Conservation (phyloP, 2,797 vertebrate species). For the Tympanoctomys barrerae region DNA sequence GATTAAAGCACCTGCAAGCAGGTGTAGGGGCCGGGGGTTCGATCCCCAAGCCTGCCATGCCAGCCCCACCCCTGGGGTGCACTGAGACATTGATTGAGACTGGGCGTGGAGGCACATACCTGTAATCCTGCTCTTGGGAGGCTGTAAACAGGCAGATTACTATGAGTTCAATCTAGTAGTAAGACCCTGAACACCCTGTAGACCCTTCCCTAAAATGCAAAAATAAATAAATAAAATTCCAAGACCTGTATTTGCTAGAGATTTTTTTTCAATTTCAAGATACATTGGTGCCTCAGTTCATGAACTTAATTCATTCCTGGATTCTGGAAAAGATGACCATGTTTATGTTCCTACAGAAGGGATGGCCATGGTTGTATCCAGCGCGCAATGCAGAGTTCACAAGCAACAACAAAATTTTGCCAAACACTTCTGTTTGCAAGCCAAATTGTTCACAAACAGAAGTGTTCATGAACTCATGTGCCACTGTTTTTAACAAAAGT, state of each 20-base stretch:
- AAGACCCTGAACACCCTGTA: too few species aligned
- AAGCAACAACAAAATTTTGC: background rate
- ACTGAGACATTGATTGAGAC: too few species aligned
- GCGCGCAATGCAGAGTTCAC: background rate
- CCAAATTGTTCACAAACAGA: background rate
- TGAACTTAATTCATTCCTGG: background rate
- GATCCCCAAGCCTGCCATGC: too few species aligned
- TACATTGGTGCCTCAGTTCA: background rate
- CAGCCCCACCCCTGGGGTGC: too few species aligned
- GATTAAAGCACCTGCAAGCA: too few species aligned
- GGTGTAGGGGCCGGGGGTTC: too few species aligned
- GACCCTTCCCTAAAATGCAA: too few species aligned
- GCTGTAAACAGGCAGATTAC: too few species aligned
- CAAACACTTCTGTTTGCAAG: background rate
- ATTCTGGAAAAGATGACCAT: background rate
- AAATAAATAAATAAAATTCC: background rate
- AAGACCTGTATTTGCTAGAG: constrained; percentile 16
- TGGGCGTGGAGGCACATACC: too few species aligned
- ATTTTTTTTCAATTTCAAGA: background rate
- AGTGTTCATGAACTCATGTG: background rate
- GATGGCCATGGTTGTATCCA: background rate
- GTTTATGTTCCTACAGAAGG: background rate
- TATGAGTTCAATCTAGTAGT: too few species aligned
- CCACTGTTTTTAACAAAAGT: background rate
- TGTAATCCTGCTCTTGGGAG: too few species aligned